These are phyloP conservation scores for Meiosimyza platycephala DNA, from an alignment of 2,888 invertebrate genomes.

Conservation along the genomic window DNA sequence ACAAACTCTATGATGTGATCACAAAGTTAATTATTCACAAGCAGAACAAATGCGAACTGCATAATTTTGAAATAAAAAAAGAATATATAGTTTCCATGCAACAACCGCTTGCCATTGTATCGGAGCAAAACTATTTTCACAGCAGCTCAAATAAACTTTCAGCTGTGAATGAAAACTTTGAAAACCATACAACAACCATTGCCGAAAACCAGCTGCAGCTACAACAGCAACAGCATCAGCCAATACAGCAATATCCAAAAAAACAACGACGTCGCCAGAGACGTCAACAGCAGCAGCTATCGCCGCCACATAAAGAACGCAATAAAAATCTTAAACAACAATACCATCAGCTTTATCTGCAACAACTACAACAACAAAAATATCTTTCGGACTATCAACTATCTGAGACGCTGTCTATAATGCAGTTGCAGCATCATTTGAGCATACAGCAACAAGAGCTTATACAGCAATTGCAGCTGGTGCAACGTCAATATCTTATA, in stretches of 20 bases:
- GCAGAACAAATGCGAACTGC: background rate
- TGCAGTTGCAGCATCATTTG: conserved; percentile 57
- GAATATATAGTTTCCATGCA: conserved; percentile 10
- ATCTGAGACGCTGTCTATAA: conserved; percentile 43
- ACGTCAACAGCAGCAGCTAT: background rate
- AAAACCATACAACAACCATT: background rate
- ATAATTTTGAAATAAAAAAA: background rate
- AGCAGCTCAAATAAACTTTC: background rate
- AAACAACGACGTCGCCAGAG: background rate
- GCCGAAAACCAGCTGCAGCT: background rate
- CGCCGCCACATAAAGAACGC: background rate
- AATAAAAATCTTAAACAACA: background rate
- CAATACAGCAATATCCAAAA: background rate
- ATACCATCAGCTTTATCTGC: conserved; percentile 25
- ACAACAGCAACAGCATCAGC: background rate
- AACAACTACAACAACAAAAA: conserved; percentile 35
- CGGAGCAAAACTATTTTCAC: background rate
- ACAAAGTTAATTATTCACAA: background rate
- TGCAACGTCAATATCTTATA: conserved; percentile 57
- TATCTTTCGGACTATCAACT: background rate
- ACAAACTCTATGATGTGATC: too few relatives aligned
- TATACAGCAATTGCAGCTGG: conserved; percentile 55
- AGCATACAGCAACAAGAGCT: conserved; percentile 58
- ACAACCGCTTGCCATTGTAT: background rate
- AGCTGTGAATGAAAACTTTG: background rate